Evolutionary conservation across 1,140 invertebrate genomes (phyloP).

Genomic region (Octopus sinensis): DNA sequence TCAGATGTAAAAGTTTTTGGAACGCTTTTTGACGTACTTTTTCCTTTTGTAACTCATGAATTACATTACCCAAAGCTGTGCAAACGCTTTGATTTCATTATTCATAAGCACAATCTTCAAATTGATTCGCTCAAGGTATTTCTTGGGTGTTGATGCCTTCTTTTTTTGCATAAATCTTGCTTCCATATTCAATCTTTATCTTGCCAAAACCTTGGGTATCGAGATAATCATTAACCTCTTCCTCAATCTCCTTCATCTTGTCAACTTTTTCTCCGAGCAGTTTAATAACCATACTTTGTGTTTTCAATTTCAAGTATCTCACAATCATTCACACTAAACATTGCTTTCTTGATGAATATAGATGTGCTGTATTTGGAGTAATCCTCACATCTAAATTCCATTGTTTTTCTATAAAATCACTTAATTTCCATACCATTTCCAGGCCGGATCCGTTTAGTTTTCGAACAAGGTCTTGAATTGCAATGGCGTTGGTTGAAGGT

Average conservation of each 20-base stretch:
- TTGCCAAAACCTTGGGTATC: not conserved
- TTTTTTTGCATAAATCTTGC: conserved; percentile 17
- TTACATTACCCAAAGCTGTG: no score
- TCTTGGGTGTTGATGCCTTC: conserved; percentile 21
- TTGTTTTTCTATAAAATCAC: no score
- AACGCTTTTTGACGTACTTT: no score
- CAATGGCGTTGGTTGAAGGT: no score
- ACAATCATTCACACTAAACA: conserved; percentile 6
- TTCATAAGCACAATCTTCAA: no score
- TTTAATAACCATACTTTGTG: conserved; percentile 12
- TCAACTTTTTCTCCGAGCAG: not conserved
- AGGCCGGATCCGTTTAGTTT: no score
- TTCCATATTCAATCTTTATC: conserved; percentile 5
- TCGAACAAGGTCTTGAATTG: no score
- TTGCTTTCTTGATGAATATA: conserved; percentile 3
- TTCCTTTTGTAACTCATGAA: no score
- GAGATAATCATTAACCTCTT: conserved; percentile 8
- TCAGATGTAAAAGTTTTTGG: no score
- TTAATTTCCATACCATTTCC: no score
- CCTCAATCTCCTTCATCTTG: conserved; percentile 8
- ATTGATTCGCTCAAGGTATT: not conserved
- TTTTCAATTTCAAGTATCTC: conserved; percentile 14
- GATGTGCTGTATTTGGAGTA: not conserved
- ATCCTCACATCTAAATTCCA: no score
- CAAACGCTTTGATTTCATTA: no score